Percentiles rank a stretch among this genome's conserved stretches.
Conservation (phyloP, 1,140 invertebrate genomes). For the Caenorhabditis remanei region DNA sequence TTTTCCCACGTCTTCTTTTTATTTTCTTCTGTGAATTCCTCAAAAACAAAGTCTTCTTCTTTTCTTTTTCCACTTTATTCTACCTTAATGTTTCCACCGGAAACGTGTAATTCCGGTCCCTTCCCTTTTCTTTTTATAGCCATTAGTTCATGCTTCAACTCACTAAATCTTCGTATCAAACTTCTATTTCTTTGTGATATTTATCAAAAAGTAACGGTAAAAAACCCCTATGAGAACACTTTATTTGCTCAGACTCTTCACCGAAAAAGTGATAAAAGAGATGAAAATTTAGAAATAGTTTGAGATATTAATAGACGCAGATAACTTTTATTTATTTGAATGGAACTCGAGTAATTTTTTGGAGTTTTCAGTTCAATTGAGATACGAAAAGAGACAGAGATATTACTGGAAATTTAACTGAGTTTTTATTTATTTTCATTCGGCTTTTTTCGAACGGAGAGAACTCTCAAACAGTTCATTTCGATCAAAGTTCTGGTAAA, state of each 20-base stretch:
- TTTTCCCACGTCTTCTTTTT: conserved; percentile 2
- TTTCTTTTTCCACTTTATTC: background rate
- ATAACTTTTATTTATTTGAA: conserved; percentile 20
- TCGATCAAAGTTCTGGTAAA: no score
- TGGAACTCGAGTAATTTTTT: background rate
- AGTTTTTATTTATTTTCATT: no score
- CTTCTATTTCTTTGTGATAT: background rate
- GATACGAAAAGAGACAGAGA: background rate
- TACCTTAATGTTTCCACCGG: conserved; percentile 31
- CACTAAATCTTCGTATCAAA: background rate
- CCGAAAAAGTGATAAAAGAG: conserved; percentile 54
- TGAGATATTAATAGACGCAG: background rate
- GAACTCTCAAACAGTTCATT: no score
- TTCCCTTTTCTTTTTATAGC: background rate
- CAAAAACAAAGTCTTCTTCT: background rate
- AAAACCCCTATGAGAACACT: background rate
- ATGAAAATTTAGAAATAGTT: background rate
- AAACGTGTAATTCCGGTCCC: conserved; percentile 17
- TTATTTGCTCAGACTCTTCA: conserved; percentile 54
- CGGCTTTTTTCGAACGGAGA: no score
- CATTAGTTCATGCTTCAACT: background rate
- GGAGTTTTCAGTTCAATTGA: background rate
- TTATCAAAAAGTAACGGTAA: conserved; percentile 21
- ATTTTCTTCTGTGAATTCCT: no score
- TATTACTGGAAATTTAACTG: no score